Evolutionary conservation across 1,140 invertebrate genomes (phyloP), one percentile per base, ranked within the genome.

Genomic region (Pissodes strobi): DNA sequence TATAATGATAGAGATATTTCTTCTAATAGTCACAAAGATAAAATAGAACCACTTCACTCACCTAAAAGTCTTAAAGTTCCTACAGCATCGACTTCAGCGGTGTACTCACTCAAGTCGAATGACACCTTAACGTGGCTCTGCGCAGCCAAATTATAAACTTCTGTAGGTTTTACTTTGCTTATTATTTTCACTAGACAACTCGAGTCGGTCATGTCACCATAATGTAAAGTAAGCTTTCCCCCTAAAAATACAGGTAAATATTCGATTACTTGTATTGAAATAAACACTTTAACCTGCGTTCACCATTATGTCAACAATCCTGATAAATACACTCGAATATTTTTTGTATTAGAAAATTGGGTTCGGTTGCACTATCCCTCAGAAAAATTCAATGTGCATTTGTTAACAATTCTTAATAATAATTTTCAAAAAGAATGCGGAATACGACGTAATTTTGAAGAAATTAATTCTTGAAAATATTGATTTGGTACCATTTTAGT

Each of bases 111-210:
- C 65, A 99, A 81, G 76, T 99, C 97, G 79, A 99, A 99, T 0
- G 82, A 86, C 66, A 99, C 96, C 84, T 99, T 99, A 5, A 99
- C 98, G 81, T 99, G 98, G 75, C 95, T 98, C 79, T 99, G 97
- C 1, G 98, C 98, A n/a, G 95, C 98, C 49, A 99, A 83, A 85
- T 99, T 99, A 76, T 99, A 99, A 66, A 99, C 93, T 82, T 99
- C 98, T 49, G 87, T 87, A 0, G 98, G 98, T 73, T 90, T 86
- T 2, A 94, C 86, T 77, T 70, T 63, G 15, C 61, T 87, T 45
- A 99, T 97, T 45, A 99, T 90, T 83, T 98, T 98, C 21, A 98
- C 93, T 66, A 99, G 83, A 79, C 95, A 97, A 67, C 94, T 95
- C 27, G 94, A 96, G 79, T 99, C 98, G 0, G 96, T 99, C 86